Conservation (phyloP, 1,140 invertebrate species). For the Tyrophagus putrescentiae region DNA sequence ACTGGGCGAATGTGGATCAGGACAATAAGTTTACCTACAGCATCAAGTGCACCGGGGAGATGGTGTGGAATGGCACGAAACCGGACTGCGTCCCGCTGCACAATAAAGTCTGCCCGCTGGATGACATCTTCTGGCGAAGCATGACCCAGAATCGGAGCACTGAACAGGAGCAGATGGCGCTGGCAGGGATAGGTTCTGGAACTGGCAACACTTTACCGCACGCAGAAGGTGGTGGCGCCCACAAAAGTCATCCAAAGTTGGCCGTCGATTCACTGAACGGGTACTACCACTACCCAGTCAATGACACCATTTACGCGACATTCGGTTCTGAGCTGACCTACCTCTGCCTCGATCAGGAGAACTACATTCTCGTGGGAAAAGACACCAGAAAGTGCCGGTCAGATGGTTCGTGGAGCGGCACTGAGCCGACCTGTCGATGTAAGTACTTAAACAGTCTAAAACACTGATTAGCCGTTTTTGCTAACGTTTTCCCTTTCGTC, state of each 20-base stretch:
- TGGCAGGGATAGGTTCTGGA: neutral
- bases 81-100: conserved; percentile 7
- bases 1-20: neutral
- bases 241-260: neutral
- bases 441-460: neutral
- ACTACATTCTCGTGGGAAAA: conserved; percentile 13
- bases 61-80: conserved; percentile 15
- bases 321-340: neutral
- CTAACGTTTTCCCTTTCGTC: neutral
- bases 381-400: neutral
- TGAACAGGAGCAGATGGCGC: neutral
- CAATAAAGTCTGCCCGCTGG: conserved; percentile 1
- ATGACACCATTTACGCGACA: conserved; percentile 7
- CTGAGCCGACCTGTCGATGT: conserved; percentile 11
- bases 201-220: neutral
- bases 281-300: conserved; percentile 10
- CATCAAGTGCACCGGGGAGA: conserved; percentile 12
- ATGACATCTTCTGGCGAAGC: neutral
- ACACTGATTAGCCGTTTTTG: neutral
- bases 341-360: neutral
- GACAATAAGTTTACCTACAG: neutral
- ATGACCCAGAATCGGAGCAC: neutral
- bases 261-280: neutral
- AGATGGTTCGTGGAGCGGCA: conserved; percentile 2
- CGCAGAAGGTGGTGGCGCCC: neutral